Evolutionary conservation across 2,113 vertebrate genomes (phyloP).

Genomic region (Gnathonemus longibarbis): DNA sequence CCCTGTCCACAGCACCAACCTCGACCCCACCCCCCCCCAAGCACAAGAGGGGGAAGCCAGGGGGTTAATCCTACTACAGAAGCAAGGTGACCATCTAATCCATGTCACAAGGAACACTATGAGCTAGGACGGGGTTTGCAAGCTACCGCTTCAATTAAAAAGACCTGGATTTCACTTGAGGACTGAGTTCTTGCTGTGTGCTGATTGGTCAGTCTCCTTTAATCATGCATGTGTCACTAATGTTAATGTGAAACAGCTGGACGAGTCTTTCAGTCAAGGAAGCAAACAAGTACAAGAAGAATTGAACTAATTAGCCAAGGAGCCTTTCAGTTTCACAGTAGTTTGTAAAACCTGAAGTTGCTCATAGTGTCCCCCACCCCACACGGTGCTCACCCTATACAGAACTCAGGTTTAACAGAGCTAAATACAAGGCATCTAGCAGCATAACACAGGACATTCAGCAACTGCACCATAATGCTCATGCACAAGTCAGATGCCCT

Average conservation of each 20-base stretch:
- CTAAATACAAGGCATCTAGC: neutral
- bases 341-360: neutral
- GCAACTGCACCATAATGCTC: neutral
- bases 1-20: neutral
- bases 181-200: neutral
- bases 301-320: neutral
- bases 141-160: neutral
- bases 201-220: neutral
- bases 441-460: neutral
- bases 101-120: neutral
- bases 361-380: neutral
- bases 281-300: neutral
- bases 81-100: neutral
- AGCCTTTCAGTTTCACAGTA: neutral
- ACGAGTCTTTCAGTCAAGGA: neutral
- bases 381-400: no score
- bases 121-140: neutral
- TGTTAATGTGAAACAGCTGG: neutral
- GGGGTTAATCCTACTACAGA: neutral
- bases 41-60: neutral
- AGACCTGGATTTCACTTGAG: neutral
- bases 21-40: neutral
- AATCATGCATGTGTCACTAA: neutral
- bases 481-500: neutral
- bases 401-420: neutral